A percentile compares a stretch with the other conserved stretches of the same genome.
phyloP scores from a whole-genome alignment of 2,797 vertebrate genomes.

The Selene dorsalis region DNA sequence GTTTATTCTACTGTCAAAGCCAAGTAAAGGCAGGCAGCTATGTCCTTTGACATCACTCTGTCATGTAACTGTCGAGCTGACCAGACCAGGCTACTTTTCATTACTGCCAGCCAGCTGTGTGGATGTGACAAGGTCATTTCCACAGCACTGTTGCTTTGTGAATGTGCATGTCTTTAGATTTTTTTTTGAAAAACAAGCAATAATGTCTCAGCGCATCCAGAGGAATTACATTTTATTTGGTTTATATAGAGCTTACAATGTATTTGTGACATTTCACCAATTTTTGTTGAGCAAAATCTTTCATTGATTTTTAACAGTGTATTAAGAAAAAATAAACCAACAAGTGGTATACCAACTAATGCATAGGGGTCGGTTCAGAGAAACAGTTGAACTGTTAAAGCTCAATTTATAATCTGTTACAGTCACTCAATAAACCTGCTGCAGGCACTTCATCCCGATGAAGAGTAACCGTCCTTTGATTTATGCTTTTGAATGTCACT shows the following conservation, averaged over 20 bases:
- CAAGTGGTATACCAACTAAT: too few relatives aligned
- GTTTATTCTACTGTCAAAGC: conserved; percentile 36
- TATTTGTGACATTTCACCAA: too few relatives aligned
- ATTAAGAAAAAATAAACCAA: too few relatives aligned
- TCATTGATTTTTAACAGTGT: too few relatives aligned
- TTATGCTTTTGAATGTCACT: conserved; percentile 1
- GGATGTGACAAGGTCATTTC: conserved; percentile 46
- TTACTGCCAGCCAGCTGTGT: conserved; percentile 31
- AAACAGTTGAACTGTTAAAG: too few relatives aligned
- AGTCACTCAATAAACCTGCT: too few relatives aligned
- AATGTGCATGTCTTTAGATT: conserved; percentile 34
- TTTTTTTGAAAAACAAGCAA: neutral
- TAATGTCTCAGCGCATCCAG: neutral
- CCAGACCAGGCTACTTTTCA: conserved; percentile 37
- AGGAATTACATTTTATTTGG: too few relatives aligned
- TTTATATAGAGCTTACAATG: too few relatives aligned
- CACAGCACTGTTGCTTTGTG: conserved; percentile 10
- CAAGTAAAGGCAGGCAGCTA: conserved; percentile 8
- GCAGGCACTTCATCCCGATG: too few relatives aligned
- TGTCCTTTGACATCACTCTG: conserved; percentile 58
- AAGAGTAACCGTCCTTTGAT: neutral
- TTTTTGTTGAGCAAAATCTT: too few relatives aligned
- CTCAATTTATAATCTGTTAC: too few relatives aligned
- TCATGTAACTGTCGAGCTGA: conserved; percentile 60
- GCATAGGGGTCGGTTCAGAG: too few relatives aligned